Evolutionary conservation across 2,888 invertebrate genomes (phyloP), one percentile per base, ranked within the genome.

Genomic region (Autographa pulchrina): DNA sequence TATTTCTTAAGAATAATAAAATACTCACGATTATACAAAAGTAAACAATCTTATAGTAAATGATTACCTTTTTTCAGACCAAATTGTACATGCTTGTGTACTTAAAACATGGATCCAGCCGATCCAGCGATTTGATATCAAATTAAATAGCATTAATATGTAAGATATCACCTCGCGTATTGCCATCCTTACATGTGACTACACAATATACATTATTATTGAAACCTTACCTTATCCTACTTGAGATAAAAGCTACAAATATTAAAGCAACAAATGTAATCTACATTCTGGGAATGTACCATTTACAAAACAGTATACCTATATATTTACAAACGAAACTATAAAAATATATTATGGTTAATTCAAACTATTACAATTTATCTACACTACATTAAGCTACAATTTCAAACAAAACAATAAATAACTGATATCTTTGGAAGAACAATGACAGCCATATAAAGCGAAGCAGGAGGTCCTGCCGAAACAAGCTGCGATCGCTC

Each of bases 261-360:
- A 89, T 90, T 91, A 92, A 93, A 93, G 92, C 92, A 92, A 93
- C 90, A 88, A 61, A 88, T 90, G 89, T 80, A 83, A 82, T 82
- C 89, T 91, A 92, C 92, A 93, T 92, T 93, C 92, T 92, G 90
- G 91, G 93, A 94, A 94, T 93, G 93, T 91, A 73, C 68, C 70
- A 83, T 88, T 84, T 88, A 83, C 68, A 88, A 85, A 89, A 89
- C 78, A 88, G 86, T 85, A 84, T 88, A 89, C 79, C 81, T 83
- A 86, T 87, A 82, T 86, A 81, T 91, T 90, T 90, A 89, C 91
- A 92, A 85, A 86, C 85, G 81, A 91, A 91, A 92, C 88, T 89
- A 91, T 90, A 90, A 90, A 92, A 91, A 92, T 90, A 92, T 87
- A 86, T 86, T 84, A 84, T 85, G 81, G 87, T 85, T 63, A 77